A percentile compares a stretch with the other conserved stretches of the same genome.
Conservation (phyloP, 2,113 vertebrate genomes). For the Xenopus borealis region DNA sequence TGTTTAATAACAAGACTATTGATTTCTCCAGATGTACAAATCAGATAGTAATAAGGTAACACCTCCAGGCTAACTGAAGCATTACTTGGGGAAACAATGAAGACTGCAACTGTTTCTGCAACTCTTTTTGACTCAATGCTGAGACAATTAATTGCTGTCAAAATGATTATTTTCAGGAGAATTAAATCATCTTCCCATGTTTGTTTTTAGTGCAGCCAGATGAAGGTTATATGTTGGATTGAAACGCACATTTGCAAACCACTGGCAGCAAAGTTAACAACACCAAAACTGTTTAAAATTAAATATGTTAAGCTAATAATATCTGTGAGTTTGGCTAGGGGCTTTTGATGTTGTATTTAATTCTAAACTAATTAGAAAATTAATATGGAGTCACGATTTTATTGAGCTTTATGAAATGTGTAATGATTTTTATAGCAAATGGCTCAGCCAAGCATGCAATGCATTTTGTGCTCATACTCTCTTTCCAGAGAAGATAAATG, state of each 20-base stretch:
- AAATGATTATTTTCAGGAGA: too few species aligned
- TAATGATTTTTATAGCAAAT: slow-evolving; percentile 5
- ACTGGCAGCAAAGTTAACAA: neutral
- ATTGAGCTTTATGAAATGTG: neutral
- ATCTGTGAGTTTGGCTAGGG: slow-evolving; percentile 23
- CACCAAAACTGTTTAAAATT: slow-evolving; percentile 16
- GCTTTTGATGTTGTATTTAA: slow-evolving; percentile 1
- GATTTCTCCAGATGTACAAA: too few species aligned
- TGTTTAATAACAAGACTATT: too few species aligned
- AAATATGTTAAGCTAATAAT: neutral
- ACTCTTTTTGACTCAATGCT: too few species aligned
- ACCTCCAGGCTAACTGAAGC: too few species aligned
- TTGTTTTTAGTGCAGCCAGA: too few species aligned
- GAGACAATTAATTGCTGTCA: too few species aligned
- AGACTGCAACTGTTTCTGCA: too few species aligned
- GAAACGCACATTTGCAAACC: neutral
- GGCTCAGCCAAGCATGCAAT: slow-evolving; percentile 2
- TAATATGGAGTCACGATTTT: slow-evolving; percentile 15
- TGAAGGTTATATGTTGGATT: neutral
- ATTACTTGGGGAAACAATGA: too few species aligned
- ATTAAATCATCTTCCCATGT: too few species aligned
- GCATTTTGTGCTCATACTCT: neutral
- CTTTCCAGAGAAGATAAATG: neutral
- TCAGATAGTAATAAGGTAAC: too few species aligned
- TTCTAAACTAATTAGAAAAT: slow-evolving; percentile 41